Conservation (phyloP, 2,888 invertebrate genomes). For the Heliconius cydno region DNA sequence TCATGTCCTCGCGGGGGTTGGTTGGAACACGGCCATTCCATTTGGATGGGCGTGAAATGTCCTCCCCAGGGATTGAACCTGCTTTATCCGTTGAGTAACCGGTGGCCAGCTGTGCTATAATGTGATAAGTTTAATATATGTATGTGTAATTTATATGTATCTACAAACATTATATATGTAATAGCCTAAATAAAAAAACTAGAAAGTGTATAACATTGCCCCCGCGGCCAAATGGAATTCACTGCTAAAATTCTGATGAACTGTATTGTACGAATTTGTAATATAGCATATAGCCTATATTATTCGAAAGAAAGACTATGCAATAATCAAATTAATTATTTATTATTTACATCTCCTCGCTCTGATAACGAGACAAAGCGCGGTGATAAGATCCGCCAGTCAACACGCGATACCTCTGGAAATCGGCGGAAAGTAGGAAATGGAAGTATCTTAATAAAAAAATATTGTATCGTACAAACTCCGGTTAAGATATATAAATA, state of each 20-base stretch:
- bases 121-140: slow-evolving; percentile 16
- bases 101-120: slow-evolving; percentile 34
- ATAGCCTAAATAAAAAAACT: background rate
- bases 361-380: background rate
- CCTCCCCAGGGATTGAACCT: slow-evolving; percentile 50
- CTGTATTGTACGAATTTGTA: too few relatives aligned
- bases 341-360: background rate
- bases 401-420: background rate
- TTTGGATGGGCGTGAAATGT: slow-evolving; percentile 51
- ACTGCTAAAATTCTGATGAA: too few relatives aligned
- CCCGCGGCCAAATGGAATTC: too few relatives aligned
- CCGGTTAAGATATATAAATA: background rate
- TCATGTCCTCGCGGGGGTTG: slow-evolving; percentile 40
- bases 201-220: too few relatives aligned
- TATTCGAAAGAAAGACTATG: too few relatives aligned
- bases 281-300: too few relatives aligned
- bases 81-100: slow-evolving; percentile 41
- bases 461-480: too few relatives aligned
- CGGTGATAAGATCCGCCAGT: background rate
- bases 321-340: background rate
- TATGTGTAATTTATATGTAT: background rate
- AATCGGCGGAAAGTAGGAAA: background rate
- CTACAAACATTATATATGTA: background rate
- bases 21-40: slow-evolving; percentile 54
- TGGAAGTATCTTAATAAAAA: background rate